Base-by-base conservation (phyloP, 2,113 vertebrate species). In the Oriolus oriolus region DNA sequence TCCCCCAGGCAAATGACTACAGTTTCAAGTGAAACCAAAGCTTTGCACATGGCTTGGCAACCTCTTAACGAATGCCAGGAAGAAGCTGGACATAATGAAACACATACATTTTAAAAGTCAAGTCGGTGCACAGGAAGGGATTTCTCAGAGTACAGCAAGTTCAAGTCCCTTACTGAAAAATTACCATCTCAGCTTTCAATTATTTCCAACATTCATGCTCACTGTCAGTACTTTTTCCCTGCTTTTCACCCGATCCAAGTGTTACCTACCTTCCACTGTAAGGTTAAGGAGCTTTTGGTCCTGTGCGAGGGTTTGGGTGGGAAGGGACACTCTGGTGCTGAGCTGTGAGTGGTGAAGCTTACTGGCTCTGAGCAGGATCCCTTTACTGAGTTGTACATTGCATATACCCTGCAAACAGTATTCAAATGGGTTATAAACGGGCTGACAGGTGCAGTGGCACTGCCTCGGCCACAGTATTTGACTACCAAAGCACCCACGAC, bases 191-290 rank as follows among this genome's bases (percentile, higher is more conserved):
- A 49, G 56, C 64, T 92, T 84, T 49, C 86, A 90, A 2, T 75
- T 84, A 78, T 57, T 90, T 70, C 45, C 83, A 86, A 17, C 10
- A 2, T 44, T 86, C 57, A 56, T 4, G 41, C 24, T 84, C 54
- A 26, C 50, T 79, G 53, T 64, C 60, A 42, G 60, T 44, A 12
- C 44, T 87, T 91, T 90, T 53, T 5, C 89, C 20, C 41, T 30
- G 42, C 28, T 73, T 70, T 77, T 50, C 28, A 6, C 59, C 33
- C 24, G 0, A 54, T 8, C 31, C 23, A 18, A 84, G 86, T 3
- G 16, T 41, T 78, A 94, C 98, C 87, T 98, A 99, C 99, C 99
- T 99, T 99, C 99, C 99, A 99, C 73, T 99, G 99, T 92, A 99
- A 96, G 87, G 98, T 98, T 47, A 99, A 98, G 71, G 99, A 99